phyloP scores from a whole-genome alignment of 2,797 vertebrate species.

The Channa striata region DNA sequence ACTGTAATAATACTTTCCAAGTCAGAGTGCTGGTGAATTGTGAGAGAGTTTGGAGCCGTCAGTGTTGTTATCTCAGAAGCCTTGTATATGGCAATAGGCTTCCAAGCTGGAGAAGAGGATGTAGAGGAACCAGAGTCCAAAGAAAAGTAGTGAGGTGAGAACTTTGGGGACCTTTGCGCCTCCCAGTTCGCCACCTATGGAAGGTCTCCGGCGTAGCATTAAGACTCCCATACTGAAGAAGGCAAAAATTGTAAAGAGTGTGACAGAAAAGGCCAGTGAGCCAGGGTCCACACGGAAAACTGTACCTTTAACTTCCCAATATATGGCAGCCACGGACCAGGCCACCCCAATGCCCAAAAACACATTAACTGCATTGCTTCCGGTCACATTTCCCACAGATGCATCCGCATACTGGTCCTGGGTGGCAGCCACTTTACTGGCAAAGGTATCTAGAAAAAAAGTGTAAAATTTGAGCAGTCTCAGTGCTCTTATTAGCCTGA shows the following conservation, averaged over 20 bases:
- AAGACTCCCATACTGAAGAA: slow-evolving; percentile 89
- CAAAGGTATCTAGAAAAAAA: slow-evolving; percentile 89
- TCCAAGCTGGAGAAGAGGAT: slow-evolving; percentile 94
- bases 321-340: slow-evolving; percentile 93
- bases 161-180: slow-evolving; percentile 85
- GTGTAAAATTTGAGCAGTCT: too few species aligned
- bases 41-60: slow-evolving; percentile 28
- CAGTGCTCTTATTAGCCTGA: not conserved
- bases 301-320: slow-evolving; percentile 90
- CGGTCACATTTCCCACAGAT: slow-evolving; percentile 94
- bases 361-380: slow-evolving; percentile 96
- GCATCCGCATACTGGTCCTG: slow-evolving; percentile 95
- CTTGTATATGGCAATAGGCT: slow-evolving; percentile 94
- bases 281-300: slow-evolving; percentile 90
- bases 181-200: slow-evolving; percentile 92
- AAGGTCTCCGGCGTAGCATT: slow-evolving; percentile 89
- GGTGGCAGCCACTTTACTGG: slow-evolving; percentile 94
- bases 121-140: slow-evolving; percentile 94
- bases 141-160: slow-evolving; percentile 86
- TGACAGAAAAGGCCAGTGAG: slow-evolving; percentile 94
- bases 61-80: slow-evolving; percentile 84
- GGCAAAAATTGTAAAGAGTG: slow-evolving; percentile 95
- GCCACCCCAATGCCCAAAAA: slow-evolving; percentile 95
- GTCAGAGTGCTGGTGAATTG: slow-evolving; percentile 34
- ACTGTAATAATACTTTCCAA: slow-evolving; percentile 29